Base-by-base conservation (phyloP, 2,888 invertebrate species). In the Mellilla xanthometata region DNA sequence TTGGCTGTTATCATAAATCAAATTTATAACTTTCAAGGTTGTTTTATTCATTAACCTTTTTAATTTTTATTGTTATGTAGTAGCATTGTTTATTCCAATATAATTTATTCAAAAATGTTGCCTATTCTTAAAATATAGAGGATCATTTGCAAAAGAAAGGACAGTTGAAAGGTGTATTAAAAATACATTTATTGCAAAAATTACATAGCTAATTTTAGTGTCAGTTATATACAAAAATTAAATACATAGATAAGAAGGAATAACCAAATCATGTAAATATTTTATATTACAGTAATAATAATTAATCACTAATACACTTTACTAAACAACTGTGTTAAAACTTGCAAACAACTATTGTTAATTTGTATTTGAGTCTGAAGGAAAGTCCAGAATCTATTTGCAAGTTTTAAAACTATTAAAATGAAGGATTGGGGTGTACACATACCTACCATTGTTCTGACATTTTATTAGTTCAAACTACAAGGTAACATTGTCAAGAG, bases 111-210 rank as follows among this genome's bases (percentile, higher is more conserved):
- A n/a, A n/a, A n/a, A n/a, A n/a, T n/a, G n/a, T n/a, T n/a, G n/a
- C n/a, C n/a, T n/a, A n/a, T n/a, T n/a, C n/a, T n/a, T n/a, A 7
- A 5, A 11, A 6, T 11, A 11, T 28, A 19, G 1, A 6, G 15
- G 15, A 5, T 19, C 6, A 19, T 24, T 2, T 24, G 8, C 45
- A 65, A 65, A 46, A n/a, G 54, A 62, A 81, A 80, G 68, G 41
- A 15, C 58, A 39, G 49, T 53, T 48, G 51, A 82, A 83, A 85
- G 79, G 84, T 87, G 84, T 89, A 89, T 80, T 89, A 87, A 89
- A 88, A 89, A 89, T 88, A 88, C 88, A 79, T 89, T 88, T 86
- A 88, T 88, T 88, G 88, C 84, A 79, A 84, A 86, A 83, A 72
- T 77, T 86, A 83, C 79, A 79, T 81, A 79, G 74, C 84, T 86